Evolutionary conservation across 23 tunicate genomes (phyloP), one percentile per base, ranked within the genome.

Genomic region (Clavelina lepadiformis): DNA sequence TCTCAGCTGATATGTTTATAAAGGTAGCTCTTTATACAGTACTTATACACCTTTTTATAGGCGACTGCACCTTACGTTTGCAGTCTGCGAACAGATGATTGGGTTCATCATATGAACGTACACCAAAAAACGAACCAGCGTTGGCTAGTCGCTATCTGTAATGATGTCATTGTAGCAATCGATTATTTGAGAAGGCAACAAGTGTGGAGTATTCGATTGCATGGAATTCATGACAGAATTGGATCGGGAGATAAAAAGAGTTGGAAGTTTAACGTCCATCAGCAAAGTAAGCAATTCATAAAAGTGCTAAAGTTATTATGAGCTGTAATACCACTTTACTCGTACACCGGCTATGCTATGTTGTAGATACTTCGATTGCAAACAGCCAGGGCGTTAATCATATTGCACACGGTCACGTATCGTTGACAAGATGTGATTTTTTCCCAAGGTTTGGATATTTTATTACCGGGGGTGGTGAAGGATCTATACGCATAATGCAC

Each of bases 401-500:
- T 38, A 22, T 3, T 19, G 83, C 79, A 50, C 69, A 38, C 20
- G 95, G 86, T 24, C 95, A 86, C 52, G 73, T 79, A 24, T 68
- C 86, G 0, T 56, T 86, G 13, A 86, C 86, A 3, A 29, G 70
- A 13, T 78, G 85, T 33, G 73, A 59, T 49, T 61, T 86, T 33
- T 66, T 58, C 51, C 76, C 85, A 34, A 64, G 62, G 19, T 75
- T 72, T 47, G 82, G 74, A 1, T 86, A 78, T 46, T 72, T 86
- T 38, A 73, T 86, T 38, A 77, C 86, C 5, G 81, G 68, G 2
- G 95, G 95, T 8, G 74, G 52, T 7, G 95, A 86, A 86, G 95
- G 95, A 13, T 56, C 56, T 24, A 78, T 86, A 26, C 60, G 60
- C 28, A 65, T 86, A 29, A 51, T 86, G 78, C 79, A 85, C 68